Evolutionary conservation across 2,113 vertebrate species (phyloP).

Genomic region (Ictidomys tridecemlineatus): DNA sequence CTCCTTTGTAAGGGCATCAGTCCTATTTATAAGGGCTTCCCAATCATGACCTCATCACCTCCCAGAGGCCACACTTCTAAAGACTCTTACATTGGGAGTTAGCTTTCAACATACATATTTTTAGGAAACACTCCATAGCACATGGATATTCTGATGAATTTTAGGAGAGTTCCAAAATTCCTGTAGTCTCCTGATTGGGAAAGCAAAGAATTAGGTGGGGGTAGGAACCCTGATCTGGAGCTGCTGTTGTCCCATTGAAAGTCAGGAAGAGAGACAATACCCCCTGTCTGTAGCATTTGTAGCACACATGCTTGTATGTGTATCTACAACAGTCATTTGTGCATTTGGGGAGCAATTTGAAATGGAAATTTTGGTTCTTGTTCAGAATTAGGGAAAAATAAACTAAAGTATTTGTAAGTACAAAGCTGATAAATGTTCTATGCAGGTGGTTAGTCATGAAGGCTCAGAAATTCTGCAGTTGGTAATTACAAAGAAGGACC

Average conservation of each 20-base stretch:
- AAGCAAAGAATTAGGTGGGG: not conserved
- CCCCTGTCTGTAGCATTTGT: not conserved
- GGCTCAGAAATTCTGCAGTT: not conserved
- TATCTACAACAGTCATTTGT: not conserved
- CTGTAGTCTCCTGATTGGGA: not conserved
- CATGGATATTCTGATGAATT: not conserved
- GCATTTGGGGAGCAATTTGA: not conserved
- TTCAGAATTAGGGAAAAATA: slow-evolving; percentile 22
- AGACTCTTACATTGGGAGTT: not conserved
- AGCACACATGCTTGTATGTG: not conserved
- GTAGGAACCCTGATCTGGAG: not conserved
- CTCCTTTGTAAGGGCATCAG: not conserved
- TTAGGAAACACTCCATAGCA: accelerated
- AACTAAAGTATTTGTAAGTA: not conserved
- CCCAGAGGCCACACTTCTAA: not conserved
- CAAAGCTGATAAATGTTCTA: not conserved
- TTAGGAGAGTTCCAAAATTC: not conserved
- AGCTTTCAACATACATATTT: not conserved
- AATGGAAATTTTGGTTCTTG: not conserved
- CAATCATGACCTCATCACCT: not conserved
- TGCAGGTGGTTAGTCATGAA: not conserved
- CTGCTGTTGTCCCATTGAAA: not conserved
- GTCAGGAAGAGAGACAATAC: not conserved
- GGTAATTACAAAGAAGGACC: not conserved
- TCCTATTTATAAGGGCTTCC: not conserved